A percentile compares a stretch with the other conserved stretches of the same genome.
phyloP scores from a whole-genome alignment of 2,113 vertebrate species.

The Rhabdomys dilectus region DNA sequence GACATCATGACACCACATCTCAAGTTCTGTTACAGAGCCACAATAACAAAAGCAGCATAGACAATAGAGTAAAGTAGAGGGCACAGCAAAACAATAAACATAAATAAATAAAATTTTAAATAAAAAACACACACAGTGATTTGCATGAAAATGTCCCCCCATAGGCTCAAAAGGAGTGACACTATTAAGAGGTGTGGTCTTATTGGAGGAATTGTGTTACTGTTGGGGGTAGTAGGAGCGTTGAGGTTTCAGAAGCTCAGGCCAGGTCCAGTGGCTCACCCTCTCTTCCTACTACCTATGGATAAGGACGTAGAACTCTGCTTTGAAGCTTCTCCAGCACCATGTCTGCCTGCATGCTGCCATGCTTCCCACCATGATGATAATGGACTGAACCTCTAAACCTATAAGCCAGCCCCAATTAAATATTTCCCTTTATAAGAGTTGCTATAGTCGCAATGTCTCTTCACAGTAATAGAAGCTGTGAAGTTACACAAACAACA shows the following conservation, averaged over 20 bases:
- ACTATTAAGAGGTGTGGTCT: neutral
- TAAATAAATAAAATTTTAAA: no score
- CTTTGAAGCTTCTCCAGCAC: neutral
- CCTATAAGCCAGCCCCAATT: neutral
- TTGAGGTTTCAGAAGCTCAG: neutral
- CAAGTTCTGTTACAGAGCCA: neutral
- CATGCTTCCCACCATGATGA: neutral
- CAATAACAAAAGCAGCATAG: neutral
- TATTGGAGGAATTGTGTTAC: neutral
- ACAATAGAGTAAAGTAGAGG: neutral
- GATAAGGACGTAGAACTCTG: neutral
- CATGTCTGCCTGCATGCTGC: neutral
- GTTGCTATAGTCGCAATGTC: neutral
- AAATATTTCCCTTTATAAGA: neutral
- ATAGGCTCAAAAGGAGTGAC: neutral
- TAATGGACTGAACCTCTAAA: neutral
- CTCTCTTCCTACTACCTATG: neutral
- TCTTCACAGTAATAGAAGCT: neutral
- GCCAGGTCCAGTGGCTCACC: neutral
- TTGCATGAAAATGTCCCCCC: neutral
- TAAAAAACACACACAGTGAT: neutral
- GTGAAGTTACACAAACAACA: neutral
- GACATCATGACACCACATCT: neutral
- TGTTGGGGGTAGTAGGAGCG: no score
- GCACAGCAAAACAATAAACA: neutral